Base-by-base conservation (phyloP, 2,888 invertebrate genomes). In the Rhimphoctona megacephalus region DNA sequence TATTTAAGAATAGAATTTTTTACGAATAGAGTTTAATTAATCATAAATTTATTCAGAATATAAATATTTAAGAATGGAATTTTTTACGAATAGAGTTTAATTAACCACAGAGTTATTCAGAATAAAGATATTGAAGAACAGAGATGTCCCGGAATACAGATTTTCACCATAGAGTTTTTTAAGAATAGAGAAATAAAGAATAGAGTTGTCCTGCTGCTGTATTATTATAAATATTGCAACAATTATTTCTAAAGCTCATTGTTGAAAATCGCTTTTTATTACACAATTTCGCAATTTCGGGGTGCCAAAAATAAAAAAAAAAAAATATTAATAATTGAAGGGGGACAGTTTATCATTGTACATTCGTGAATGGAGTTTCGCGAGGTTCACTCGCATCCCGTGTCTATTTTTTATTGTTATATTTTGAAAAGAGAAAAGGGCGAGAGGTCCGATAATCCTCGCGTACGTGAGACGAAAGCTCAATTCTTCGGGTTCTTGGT, bases 391-490 rank as follows among this genome's bases (percentile, higher is more conserved):
- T 52, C 22, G 43, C 57, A 30, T 30, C 14, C 67, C 17, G 88
- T 90, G 90, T 90, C 91, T 91, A 91, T 91, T 89, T 64, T n/a
- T 67, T 67, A 57, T 49, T 76, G 79, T 57, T 79, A 46, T 74
- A 66, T 83, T 83, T 82, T 17, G 64, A 78, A 82, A 61, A 73
- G 74, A 70, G 43, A 81, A 61, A 78, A 82, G 86, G 81, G 52
- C 88, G 85, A 86, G 87, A 88, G 87, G 86, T 88, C 87, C 83
- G 82, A 86, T 86, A 85, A 87, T 82, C 88, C 86, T 88, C 89
- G 87, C 87, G 89, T 92, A 93, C 94, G 94, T 93, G 94, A 93
- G 92, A 72, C 88, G 93, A 91, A 92, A 93, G 89, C 91, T 90
- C 91, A 91, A 94, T 93, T 92, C 90, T 91, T 92, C 90, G 64